A percentile compares a stretch with the other conserved stretches of the same genome.
Conservation (phyloP, 2,797 vertebrate species). For the Perodicticus potto region DNA sequence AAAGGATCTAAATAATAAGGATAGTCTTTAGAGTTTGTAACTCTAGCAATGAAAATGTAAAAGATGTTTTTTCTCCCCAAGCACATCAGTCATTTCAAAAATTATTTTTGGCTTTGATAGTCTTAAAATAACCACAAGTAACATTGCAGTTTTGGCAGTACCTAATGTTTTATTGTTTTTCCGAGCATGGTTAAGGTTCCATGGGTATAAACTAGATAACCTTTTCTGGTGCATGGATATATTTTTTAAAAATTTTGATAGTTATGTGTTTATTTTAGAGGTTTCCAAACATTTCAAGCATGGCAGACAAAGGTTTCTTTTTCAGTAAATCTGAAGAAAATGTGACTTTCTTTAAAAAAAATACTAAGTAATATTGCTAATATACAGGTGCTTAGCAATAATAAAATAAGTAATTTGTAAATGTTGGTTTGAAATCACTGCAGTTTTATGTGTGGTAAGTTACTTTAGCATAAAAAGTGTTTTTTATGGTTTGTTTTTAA, state of each 20-base stretch:
- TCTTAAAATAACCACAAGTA: conserved; percentile 35
- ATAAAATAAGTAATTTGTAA: conserved; percentile 24
- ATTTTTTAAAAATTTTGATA: conserved; percentile 31
- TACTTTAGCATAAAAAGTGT: background rate
- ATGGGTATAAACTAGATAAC: background rate
- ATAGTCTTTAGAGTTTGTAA: conserved; percentile 7
- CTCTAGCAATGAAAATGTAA: conserved; percentile 44
- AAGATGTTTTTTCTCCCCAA: background rate
- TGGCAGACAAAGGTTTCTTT: background rate
- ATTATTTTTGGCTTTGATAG: background rate
- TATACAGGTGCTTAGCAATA: conserved; percentile 1
- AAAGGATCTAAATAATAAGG: conserved; percentile 33
- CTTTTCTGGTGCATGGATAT: conserved; percentile 32
- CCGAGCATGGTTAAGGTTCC: background rate
- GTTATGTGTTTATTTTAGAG: conserved; percentile 41
- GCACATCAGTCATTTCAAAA: conserved; percentile 4
- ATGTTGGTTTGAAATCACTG: conserved; percentile 20
- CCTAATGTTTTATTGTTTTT: conserved; percentile 48
- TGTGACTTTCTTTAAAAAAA: background rate
- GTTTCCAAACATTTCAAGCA: conserved; percentile 32
- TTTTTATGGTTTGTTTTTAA: background rate
- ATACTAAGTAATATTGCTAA: conserved; percentile 20
- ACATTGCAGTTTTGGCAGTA: conserved; percentile 48
- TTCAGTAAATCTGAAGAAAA: conserved; percentile 53
- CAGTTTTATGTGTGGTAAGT: conserved; percentile 27